phyloP scores from a whole-genome alignment of 2,113 vertebrate genomes.

The Eretmochelys imbricata region DNA sequence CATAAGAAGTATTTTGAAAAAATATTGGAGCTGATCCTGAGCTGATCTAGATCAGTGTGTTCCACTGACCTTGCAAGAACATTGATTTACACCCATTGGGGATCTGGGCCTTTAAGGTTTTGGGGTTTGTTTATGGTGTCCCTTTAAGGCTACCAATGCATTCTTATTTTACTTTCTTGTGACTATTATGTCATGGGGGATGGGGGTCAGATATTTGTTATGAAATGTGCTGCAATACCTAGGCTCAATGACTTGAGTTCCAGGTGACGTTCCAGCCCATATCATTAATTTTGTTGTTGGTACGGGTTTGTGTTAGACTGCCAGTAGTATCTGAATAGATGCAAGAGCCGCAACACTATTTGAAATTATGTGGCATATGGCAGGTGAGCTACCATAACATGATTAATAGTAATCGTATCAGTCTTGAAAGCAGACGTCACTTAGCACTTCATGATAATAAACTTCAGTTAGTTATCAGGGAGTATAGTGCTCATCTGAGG shows the following conservation, averaged over 20 bases:
- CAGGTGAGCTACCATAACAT: background rate
- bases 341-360: rapidly evolving
- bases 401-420: background rate
- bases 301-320: background rate
- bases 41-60: background rate
- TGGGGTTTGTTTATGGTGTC: background rate
- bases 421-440: background rate
- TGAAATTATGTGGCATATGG: background rate
- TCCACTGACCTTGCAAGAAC: rapidly evolving
- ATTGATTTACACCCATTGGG: background rate
- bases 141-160: background rate
- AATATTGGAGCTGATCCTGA: background rate
- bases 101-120: background rate
- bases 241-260: background rate
- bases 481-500: background rate
- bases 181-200: background rate
- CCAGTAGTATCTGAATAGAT: background rate
- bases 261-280: background rate
- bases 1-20: background rate
- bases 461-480: background rate
- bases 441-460: background rate
- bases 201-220: background rate
- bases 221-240: no score
- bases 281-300: background rate
- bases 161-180: background rate